phyloP scores from a whole-genome alignment of 2,888 invertebrate genomes.

The Lamellibrachia satsuma region DNA sequence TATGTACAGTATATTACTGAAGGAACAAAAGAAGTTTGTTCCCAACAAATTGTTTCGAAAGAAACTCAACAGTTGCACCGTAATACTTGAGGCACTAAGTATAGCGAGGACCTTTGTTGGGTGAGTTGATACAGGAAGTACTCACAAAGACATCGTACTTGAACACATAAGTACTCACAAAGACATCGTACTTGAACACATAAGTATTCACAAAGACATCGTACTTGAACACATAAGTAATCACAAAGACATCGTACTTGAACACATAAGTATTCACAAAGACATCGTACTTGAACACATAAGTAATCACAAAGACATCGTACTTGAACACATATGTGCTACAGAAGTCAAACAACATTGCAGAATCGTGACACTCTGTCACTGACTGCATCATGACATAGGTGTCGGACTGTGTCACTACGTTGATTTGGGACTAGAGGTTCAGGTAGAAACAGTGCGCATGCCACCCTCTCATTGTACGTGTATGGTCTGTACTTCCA shows the following conservation, averaged over 20 bases:
- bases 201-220: background rate
- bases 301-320: too few relatives aligned
- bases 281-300: background rate
- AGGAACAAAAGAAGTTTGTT: background rate
- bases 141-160: background rate
- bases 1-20: background rate
- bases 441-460: background rate
- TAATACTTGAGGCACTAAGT: background rate
- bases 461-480: background rate
- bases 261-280: background rate
- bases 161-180: background rate
- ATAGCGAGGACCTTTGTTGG: background rate
- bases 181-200: background rate
- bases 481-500: slow-evolving; percentile 27
- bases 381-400: background rate
- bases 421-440: background rate
- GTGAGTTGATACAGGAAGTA: background rate
- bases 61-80: background rate
- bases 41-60: background rate
- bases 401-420: background rate
- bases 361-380: background rate
- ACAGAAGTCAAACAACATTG: background rate
- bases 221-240: background rate
- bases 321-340: background rate
- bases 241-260: background rate